phyloP scores from a whole-genome alignment of 2,113 vertebrate species.

The Alaudala cheleensis region DNA sequence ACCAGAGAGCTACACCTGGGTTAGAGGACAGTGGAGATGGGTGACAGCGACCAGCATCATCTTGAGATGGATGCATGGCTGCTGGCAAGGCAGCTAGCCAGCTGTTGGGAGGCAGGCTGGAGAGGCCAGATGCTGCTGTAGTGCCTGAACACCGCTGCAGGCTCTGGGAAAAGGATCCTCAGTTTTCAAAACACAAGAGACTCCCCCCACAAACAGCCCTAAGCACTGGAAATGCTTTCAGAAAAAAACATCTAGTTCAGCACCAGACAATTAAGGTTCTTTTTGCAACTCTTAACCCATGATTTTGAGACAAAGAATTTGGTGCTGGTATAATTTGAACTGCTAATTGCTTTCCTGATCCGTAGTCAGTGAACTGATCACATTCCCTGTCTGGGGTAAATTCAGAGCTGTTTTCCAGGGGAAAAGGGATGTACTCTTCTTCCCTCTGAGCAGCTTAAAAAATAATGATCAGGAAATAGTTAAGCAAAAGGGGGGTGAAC shows the following conservation, averaged over 20 bases:
- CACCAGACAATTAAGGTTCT: slow-evolving; percentile 52
- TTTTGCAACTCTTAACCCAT: slow-evolving; percentile 43
- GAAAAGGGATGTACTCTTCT: background rate
- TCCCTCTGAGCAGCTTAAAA: slow-evolving; percentile 47
- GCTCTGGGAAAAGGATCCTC: background rate
- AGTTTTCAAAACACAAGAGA: background rate
- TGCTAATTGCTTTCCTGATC: slow-evolving; percentile 55
- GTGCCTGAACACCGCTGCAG: background rate
- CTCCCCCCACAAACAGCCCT: background rate
- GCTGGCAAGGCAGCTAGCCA: background rate
- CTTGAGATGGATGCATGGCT: background rate
- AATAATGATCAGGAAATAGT: slow-evolving; percentile 69
- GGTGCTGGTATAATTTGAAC: slow-evolving; percentile 46
- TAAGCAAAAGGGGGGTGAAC: slow-evolving; percentile 56
- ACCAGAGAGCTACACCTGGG: background rate
- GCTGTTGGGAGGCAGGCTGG: background rate
- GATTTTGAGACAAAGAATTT: slow-evolving; percentile 54
- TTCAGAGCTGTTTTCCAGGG: background rate
- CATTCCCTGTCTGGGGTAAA: background rate
- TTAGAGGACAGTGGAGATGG: background rate
- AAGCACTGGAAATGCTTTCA: background rate
- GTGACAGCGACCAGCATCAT: background rate
- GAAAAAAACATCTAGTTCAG: background rate
- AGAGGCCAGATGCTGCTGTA: background rate
- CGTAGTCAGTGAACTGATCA: background rate